phyloP scores from a whole-genome alignment of 1,140 invertebrate species.

The Trichomalopsis sarcophagae region DNA sequence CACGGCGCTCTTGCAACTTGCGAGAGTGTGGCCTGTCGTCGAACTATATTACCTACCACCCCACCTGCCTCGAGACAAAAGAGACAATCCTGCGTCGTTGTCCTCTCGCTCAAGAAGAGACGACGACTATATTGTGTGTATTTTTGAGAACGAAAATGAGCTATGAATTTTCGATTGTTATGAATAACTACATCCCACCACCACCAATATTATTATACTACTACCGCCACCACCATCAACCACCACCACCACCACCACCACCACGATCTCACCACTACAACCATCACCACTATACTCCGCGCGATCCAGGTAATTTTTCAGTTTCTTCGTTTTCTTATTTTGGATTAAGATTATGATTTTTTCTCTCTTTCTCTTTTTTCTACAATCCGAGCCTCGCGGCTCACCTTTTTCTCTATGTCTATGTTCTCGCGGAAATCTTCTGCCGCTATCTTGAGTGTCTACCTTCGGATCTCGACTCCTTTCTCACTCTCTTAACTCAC shows the following conservation, averaged over 20 bases:
- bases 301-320: constrained; percentile 71
- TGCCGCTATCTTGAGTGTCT: not conserved
- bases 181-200: constrained; percentile 54
- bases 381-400: not conserved
- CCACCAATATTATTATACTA: constrained; percentile 49
- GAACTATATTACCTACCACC: not conserved
- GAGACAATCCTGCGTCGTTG: not conserved
- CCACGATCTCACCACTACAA: constrained; percentile 29
- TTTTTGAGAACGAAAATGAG: constrained; percentile 19
- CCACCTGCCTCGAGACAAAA: constrained; percentile 7
- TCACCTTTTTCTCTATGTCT: not conserved
- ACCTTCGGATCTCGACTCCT: constrained; percentile 39
- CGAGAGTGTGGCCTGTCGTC: constrained; percentile 3
- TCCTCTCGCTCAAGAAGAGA: not conserved
- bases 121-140: not conserved
- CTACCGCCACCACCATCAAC: constrained; percentile 64
- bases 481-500: not conserved
- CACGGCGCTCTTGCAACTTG: not conserved
- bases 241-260: constrained; percentile 60
- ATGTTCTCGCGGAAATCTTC: not conserved
- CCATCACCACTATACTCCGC: constrained; percentile 64
- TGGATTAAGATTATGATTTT: constrained; percentile 43
- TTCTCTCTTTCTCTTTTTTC: not conserved
- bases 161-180: constrained; percentile 13
- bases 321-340: constrained; percentile 52